Percentiles rank a stretch among this genome's conserved stretches.
Evolutionary conservation across 2,888 invertebrate genomes (phyloP).

Genomic region (Hypercompe scribonia): DNA sequence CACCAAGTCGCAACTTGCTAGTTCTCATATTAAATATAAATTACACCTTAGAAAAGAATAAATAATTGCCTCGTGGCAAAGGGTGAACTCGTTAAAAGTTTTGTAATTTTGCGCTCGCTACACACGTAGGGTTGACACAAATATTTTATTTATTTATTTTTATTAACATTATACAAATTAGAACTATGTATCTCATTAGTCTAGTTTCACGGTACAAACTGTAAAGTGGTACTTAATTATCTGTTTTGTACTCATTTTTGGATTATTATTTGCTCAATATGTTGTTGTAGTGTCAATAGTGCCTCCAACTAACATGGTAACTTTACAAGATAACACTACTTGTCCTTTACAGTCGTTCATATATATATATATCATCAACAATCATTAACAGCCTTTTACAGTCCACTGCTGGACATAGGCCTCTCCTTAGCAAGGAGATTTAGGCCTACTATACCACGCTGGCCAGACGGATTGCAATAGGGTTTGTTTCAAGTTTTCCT

Average conservation of each 20-base stretch:
- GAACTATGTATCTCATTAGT: background rate
- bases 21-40: conserved; percentile 55
- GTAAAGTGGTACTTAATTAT: background rate
- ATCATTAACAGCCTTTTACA: too few relatives aligned
- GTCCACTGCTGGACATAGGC: too few relatives aligned
- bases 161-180: background rate
- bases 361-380: too few relatives aligned
- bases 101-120: conserved; percentile 41
- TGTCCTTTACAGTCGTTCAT: too few relatives aligned
- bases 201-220: background rate
- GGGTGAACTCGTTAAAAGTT: conserved; percentile 64
- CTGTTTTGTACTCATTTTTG: background rate
- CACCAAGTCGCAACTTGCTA: conserved; percentile 26
- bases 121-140: conserved; percentile 34
- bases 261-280: too few relatives aligned
- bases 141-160: background rate
- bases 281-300: too few relatives aligned
- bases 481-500: too few relatives aligned
- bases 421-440: too few relatives aligned
- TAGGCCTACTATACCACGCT: too few relatives aligned
- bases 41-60: conserved; percentile 62
- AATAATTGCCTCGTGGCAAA: conserved; percentile 60
- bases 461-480: too few relatives aligned
- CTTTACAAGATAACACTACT: too few relatives aligned
- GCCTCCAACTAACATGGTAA: too few relatives aligned